These are phyloP conservation scores for Neolamprologus ventralis DNA, from an alignment of 2,113 vertebrate genomes.

Conservation along the genomic window DNA sequence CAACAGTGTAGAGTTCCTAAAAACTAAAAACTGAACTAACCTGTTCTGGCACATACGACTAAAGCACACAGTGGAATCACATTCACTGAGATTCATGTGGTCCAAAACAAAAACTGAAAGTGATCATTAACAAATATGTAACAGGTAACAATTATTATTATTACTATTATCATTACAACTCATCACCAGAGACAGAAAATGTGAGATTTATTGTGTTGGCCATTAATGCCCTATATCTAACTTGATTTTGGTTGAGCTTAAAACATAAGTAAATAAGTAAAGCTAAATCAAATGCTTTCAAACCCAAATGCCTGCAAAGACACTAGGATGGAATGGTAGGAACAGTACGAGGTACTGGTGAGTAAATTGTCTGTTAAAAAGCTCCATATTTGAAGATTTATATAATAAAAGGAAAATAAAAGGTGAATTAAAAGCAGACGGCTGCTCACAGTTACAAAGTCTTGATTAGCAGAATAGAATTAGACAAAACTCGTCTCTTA, in stretches of 20 bases:
- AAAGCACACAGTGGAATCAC: background rate
- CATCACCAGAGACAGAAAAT: background rate
- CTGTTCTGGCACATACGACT: background rate
- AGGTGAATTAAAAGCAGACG: background rate
- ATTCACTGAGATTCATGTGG: background rate
- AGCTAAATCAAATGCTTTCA: background rate
- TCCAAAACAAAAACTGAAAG: background rate
- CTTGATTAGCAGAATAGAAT: background rate
- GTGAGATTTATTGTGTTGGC: background rate
- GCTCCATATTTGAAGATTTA: background rate
- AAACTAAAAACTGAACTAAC: accelerated
- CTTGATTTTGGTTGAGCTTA: background rate
- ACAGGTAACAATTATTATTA: background rate
- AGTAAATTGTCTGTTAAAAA: background rate
- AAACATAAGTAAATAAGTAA: background rate
- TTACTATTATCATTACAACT: background rate
- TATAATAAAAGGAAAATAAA: background rate
- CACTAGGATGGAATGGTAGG: background rate
- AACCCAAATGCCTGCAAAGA: background rate
- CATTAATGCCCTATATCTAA: accelerated
- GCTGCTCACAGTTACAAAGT: background rate
- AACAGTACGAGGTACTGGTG: accelerated
- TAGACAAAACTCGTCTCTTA: background rate
- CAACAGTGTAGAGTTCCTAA: background rate
- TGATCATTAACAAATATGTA: background rate